Base-by-base conservation (phyloP, 2,797 vertebrate genomes). In the Lutjanus campechanus region DNA sequence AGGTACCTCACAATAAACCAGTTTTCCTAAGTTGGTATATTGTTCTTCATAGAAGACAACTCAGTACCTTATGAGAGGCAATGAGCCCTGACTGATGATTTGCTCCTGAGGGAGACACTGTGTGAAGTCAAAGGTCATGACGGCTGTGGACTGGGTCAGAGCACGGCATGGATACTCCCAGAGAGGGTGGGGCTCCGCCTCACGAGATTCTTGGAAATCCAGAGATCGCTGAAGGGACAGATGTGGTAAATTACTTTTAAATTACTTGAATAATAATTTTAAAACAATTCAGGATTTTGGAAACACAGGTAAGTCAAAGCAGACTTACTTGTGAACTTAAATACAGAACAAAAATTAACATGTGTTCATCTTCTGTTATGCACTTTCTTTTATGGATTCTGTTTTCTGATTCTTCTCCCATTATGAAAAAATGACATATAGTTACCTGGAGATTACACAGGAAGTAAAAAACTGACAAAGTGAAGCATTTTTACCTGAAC, bases 131-230 rank as follows among this genome's bases (percentile, higher is more conserved):
- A 99, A 99, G 5, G 91, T 95, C 95, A 99, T 93, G 86, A 96
- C 91, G 10, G 92, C 64, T 0, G 16, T 49, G 12, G 97, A 90
- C 7, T 93, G 82, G 0, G 96, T 97, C 41, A 99, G 95, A 7
- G 97, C 96, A 2, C 92, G 95, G 84, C 98, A 98, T 0, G 98
- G 97, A 82, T 99, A 99, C 73, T 99, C 98, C 98, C 98, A 99
- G 6, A 99, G 94, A 0, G 97, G 97, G 73, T 99, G 98, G 11
- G 98, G 97, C 90, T n/a, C 98, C 0, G 98, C 97, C 89, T 99
- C 98, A 16, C 91, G 95, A 16, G 97, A 97, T 87, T 99, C 98
- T n/a, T 92, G 96, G 92, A 97, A 99, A 89, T 98, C 97, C 91
- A 99, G 88, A 76, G 98, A 98, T 68, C 66, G 86, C 98, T 99